Conservation (phyloP, 2,888 invertebrate species). For the Entomobrya multifasciata region DNA sequence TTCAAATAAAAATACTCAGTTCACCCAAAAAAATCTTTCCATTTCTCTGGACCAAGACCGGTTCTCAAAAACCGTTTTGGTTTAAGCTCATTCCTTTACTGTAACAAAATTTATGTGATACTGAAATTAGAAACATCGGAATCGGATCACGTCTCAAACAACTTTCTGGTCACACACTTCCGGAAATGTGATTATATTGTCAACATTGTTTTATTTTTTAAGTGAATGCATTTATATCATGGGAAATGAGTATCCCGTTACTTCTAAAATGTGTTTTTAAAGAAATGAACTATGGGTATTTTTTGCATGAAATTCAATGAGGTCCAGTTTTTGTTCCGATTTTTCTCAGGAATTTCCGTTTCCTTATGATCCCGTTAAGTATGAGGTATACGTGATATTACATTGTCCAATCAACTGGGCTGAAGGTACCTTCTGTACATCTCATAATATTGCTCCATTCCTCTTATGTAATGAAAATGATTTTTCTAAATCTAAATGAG, state of each 20-base stretch:
- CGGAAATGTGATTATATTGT: slow-evolving; percentile 39
- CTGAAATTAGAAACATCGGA: no score
- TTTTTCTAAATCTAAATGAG: background rate
- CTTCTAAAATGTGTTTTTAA: background rate
- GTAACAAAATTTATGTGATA: no score
- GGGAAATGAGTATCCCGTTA: slow-evolving; percentile 66
- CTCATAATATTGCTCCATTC: slow-evolving; percentile 53
- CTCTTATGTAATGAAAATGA: slow-evolving; percentile 26
- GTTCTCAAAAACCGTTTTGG: slow-evolving; percentile 44
- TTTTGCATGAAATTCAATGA: slow-evolving; percentile 52
- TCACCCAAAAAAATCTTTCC: slow-evolving; percentile 70
- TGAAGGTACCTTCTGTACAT: background rate
- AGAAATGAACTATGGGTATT: slow-evolving; percentile 16
- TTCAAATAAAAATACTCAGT: slow-evolving; percentile 46
- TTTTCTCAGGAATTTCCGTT: slow-evolving; percentile 52
- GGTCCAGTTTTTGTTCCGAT: slow-evolving; percentile 58
- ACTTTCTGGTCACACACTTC: slow-evolving; percentile 68
- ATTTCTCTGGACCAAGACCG: slow-evolving; percentile 71
- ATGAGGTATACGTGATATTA: background rate
- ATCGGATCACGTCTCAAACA: slow-evolving; percentile 63
- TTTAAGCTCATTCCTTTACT: no score
- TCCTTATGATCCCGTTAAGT: slow-evolving; percentile 63
- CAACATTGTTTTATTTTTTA: slow-evolving; percentile 24
- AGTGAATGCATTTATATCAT: slow-evolving; percentile 8
- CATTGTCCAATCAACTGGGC: slow-evolving; percentile 31